Evolutionary conservation across 1,140 invertebrate genomes (phyloP).

Genomic region (Eurosta solidaginis): DNA sequence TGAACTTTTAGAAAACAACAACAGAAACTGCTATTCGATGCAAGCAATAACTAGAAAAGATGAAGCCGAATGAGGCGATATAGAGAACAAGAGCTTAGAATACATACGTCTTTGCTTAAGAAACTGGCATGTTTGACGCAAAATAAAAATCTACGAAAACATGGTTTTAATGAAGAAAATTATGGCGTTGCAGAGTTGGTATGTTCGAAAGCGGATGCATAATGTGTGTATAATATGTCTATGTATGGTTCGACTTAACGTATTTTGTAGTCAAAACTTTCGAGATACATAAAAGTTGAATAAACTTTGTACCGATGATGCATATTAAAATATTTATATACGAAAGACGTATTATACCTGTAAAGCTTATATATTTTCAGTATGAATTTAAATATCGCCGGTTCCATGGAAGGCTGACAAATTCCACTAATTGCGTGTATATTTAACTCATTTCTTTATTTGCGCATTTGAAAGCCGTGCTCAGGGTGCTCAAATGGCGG

Average conservation of each 20-base stretch:
- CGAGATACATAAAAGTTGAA: background rate
- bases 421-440: too few relatives aligned
- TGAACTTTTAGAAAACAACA: background rate
- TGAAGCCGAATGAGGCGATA: background rate
- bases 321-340: background rate
- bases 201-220: too few relatives aligned
- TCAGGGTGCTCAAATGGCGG: too few relatives aligned
- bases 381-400: too few relatives aligned
- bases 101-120: background rate
- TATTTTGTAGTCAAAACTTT: background rate
- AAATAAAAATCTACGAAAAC: background rate
- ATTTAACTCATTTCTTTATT: too few relatives aligned
- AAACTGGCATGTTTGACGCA: background rate
- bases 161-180: too few relatives aligned
- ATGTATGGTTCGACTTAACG: background rate
- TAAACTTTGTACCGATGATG: background rate
- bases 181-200: background rate
- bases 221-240: background rate
- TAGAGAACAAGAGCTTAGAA: constrained; percentile 9
- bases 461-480: too few relatives aligned
- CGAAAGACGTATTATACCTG: too few relatives aligned
- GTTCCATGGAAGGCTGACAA: too few relatives aligned
- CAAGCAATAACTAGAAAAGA: background rate
- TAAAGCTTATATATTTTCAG: too few relatives aligned
- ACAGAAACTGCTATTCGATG: too few relatives aligned